Evolutionary conservation across 1,140 invertebrate genomes (phyloP), one percentile per base, ranked within the genome.

Genomic region (Anadara kagoshimensis): DNA sequence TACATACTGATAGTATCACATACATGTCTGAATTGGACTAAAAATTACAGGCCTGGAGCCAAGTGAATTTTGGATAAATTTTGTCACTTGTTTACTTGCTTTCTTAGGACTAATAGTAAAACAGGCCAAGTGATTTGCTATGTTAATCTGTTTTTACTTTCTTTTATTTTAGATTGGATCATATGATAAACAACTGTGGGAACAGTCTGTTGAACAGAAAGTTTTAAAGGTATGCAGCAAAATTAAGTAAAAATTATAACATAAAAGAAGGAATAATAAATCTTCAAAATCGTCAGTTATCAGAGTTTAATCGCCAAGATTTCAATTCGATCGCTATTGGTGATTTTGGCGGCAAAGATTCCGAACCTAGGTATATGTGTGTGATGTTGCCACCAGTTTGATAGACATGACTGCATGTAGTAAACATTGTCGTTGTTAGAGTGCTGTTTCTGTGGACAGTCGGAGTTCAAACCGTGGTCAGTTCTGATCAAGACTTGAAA

Each of bases 161-260:
- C 22, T 61, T 54, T 18, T 71, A 73, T 86, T 86, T 69, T 68
- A 97, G 92, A 98, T 98, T 88, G 96, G 96, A 83, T 95, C 94
- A 36, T 98, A 98, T 90, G 97, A 98, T 89, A 98, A 97, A 86
- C 95, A 97, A 87, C 93, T 95, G 93, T 98, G 96, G 96, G 97
- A 98, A 88, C 95, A 94, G 82, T 96, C 94, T 68, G 93, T 98
- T 69, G 97, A 98, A 85, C 94, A 96, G 85, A 92, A 95, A 79
- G 94, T 98, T 78, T 91, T 96, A 82, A 87, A 86, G 83, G 89
- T 90, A 78, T n/a, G n/a, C n/a, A n/a, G n/a, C n/a, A n/a, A n/a
- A n/a, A n/a, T n/a, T n/a, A n/a, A n/a, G n/a, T n/a, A n/a, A n/a
- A n/a, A n/a, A n/a, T n/a, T n/a, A n/a, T n/a, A n/a, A n/a, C n/a